Evolutionary conservation across 2,113 vertebrate genomes (phyloP).

Genomic region (Chrysochloris asiatica): DNA sequence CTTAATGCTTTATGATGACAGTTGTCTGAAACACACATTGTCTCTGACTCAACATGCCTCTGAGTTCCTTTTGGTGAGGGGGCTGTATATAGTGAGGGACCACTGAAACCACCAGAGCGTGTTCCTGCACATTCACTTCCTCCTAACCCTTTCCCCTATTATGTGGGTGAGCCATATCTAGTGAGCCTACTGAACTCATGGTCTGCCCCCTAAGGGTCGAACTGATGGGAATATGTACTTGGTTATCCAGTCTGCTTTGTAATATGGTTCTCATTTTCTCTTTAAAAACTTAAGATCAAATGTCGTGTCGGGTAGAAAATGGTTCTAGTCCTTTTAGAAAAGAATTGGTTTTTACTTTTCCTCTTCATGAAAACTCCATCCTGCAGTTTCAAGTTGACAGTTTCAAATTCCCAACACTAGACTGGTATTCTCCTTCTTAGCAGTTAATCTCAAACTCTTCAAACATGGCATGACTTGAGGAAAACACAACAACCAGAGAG

Average conservation of each 20-base stretch:
- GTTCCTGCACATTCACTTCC: not conserved
- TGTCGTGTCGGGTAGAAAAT: not conserved
- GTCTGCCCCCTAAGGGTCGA: not conserved
- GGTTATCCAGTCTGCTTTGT: conserved; percentile 9
- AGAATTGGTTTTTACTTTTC: conserved; percentile 24
- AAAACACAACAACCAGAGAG: not conserved
- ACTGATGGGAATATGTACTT: not conserved
- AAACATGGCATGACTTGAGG: not conserved
- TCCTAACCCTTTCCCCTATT: not conserved
- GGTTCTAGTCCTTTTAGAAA: not conserved
- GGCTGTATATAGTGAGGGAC: not conserved
- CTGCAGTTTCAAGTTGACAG: not conserved
- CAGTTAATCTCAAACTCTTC: conserved; percentile 22
- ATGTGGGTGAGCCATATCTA: not conserved
- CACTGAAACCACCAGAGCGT: not conserved
- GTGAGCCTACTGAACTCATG: not conserved
- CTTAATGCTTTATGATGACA: not conserved
- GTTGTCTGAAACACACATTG: not conserved
- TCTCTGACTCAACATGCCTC: not conserved
- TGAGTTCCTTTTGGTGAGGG: not conserved
- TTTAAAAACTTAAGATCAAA: not conserved
- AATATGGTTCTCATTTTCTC: not conserved
- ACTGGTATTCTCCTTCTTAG: conserved; percentile 9
- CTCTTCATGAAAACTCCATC: not conserved
- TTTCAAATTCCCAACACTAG: not conserved